Base-by-base conservation (phyloP, 2,888 invertebrate genomes). In the Troides oblongomaculatus region DNA sequence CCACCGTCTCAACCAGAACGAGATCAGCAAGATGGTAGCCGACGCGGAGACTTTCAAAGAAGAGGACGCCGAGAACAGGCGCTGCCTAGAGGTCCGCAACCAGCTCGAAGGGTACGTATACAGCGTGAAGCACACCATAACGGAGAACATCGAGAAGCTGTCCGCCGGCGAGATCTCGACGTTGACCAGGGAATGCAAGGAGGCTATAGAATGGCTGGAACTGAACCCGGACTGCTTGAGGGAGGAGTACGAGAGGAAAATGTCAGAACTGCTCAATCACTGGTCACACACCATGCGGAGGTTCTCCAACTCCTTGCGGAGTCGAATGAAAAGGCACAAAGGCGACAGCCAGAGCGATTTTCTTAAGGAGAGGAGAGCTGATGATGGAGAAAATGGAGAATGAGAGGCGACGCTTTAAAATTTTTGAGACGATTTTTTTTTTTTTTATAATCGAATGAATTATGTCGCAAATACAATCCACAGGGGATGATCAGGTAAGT, bases 21-120 rank as follows among this genome's bases (percentile, higher is more conserved):
- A 89, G 17, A 84, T 90, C 8, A 74, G 68, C 0, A 81, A 79
- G 57, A 89, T 90, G 89, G 79, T 88, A 12, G 77, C 79, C 0
- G 84, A 88, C 25, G 89, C 89, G 0, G 75, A 81, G 12, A 73
- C 72, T 0, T 86, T 82, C 50, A 79, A 74, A 7, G 82, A 85
- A 62, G 84, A 88, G 53, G 90, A 90, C 56, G 79, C 53, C 5
- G 88, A 90, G 61, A 81, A 81, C 18, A 88, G 79, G 71, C 71
- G 70, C 1, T 78, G 85, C 12, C 75, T 90, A 3, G 87, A 89
- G 79, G 83, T 79, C 0, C 82, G 85, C 30, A 89, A 90, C 56
- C 86, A 88, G 59, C 57, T 90, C 30, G 90, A 90, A 75, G 78
- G 83, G 0, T 90, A 87, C 56, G 76, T 90, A 3, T 89, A 84